phyloP scores from a whole-genome alignment of 2,888 invertebrate genomes.

The Sinentomon sp. region DNA sequence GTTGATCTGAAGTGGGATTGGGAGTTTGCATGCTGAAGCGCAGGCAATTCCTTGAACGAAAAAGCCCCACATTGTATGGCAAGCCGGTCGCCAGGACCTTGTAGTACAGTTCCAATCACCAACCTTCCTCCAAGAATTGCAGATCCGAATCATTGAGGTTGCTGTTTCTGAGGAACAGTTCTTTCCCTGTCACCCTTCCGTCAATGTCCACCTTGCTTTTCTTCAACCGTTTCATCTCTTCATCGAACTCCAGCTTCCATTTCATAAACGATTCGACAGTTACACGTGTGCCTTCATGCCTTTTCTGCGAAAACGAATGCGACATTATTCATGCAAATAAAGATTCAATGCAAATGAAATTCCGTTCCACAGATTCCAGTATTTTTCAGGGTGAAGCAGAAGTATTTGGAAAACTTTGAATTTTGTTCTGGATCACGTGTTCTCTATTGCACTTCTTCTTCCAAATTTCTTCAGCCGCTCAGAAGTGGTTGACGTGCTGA shows the following conservation, averaged over 20 bases:
- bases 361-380: neutral
- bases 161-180: constrained; percentile 74
- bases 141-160: constrained; percentile 88
- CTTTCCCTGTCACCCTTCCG: constrained; percentile 68
- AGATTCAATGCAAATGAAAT: constrained; percentile 2
- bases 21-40: neutral
- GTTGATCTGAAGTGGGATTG: constrained; percentile 1
- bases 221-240: constrained; percentile 33
- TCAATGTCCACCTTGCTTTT: constrained; percentile 37
- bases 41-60: neutral
- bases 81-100: neutral
- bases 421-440: neutral
- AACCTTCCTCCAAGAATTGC: constrained; percentile 70
- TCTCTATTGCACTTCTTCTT: too few species aligned
- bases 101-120: constrained; percentile 5
- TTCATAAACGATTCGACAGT: constrained; percentile 80
- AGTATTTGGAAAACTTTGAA: neutral
- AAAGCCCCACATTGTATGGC: neutral
- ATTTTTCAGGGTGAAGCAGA: too few species aligned
- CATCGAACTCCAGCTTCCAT: constrained; percentile 83
- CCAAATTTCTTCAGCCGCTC: too few species aligned
- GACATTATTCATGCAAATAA: neutral
- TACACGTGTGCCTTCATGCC: constrained; percentile 82
- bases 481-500: too few species aligned
- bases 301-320: constrained; percentile 35